These are phyloP conservation scores for Sceloporus tristichus DNA, from an alignment of 2,113 vertebrate genomes.

Conservation along the genomic window DNA sequence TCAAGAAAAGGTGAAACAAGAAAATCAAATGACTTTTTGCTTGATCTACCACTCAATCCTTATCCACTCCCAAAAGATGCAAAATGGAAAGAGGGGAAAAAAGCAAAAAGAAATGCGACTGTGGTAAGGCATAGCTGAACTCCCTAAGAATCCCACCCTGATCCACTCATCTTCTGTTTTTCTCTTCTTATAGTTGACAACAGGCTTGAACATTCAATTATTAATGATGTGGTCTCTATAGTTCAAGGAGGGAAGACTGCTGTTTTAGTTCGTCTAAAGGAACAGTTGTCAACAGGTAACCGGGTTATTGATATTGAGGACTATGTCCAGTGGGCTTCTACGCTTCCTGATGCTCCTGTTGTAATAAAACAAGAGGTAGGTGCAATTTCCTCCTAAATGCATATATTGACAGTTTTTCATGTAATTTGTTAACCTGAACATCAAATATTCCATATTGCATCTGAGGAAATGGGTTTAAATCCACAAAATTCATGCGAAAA, in stretches of 20 bases:
- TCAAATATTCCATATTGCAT: too few species aligned
- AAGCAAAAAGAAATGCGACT: not conserved
- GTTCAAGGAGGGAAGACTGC: slow-evolving; percentile 83
- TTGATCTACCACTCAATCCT: too few species aligned
- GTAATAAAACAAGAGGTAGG: slow-evolving; percentile 77
- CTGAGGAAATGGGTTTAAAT: not conserved
- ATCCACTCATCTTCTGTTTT: not conserved
- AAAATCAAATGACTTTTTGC: not conserved
- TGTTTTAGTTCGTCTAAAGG: slow-evolving; percentile 80
- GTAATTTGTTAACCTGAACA: not conserved
- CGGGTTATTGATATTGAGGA: slow-evolving; percentile 72
- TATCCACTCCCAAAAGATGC: too few species aligned
- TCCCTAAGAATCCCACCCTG: not conserved
- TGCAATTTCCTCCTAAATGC: not conserved
- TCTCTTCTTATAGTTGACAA: slow-evolving; percentile 43
- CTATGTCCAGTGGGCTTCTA: slow-evolving; percentile 84
- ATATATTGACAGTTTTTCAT: not conserved
- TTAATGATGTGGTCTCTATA: slow-evolving; percentile 83
- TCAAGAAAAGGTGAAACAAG: not conserved
- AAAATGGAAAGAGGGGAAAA: too few species aligned
- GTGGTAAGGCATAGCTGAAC: not conserved
- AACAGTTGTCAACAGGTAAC: slow-evolving; percentile 72
- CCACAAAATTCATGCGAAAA: not conserved
- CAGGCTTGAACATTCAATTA: slow-evolving; percentile 23
- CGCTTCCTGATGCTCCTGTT: slow-evolving; percentile 78